Evolutionary conservation across 2,888 invertebrate species (phyloP), one percentile per base, ranked within the genome.

Genomic region (Acleris literana): DNA sequence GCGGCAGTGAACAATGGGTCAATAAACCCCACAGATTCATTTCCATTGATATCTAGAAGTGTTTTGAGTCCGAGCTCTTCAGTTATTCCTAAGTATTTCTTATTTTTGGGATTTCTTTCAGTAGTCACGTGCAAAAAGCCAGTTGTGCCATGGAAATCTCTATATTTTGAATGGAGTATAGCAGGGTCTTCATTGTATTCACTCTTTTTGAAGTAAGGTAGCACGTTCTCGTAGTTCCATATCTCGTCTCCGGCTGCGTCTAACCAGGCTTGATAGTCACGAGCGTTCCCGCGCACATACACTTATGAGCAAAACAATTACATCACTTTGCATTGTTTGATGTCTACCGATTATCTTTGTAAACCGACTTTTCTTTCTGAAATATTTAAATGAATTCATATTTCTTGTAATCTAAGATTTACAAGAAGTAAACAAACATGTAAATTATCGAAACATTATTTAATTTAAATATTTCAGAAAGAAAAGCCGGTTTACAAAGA

Each of bases 1-100:
- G 87, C 84, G 74, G 92, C 84, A 13, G 85, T 93, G n/a, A 85
- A 86, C 70, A 92, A 86, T 0, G 86, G 77, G 68, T 87, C 86
- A 0, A 89, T 82, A 57, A 88, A 89, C 0, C 93, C 93, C n/a
- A 88, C 74, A 64, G 86, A 83, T 3, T 83, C 73, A 25, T 78
- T 68, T 2, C 87, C 89, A 69, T 92, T 87, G 0, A 70, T 58
- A 61, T 91, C 84, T 55, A 88, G 79, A 18, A 83, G 62, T n/a
- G 75, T 71, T 2, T 75, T 70, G 16, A 78, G 82, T 0, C 94
- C 94, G 51, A 90, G 70, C 74, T 93, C 89, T 52, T 78, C 71
- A 16, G 92, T 88, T 0, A 91, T 86, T 48, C 80, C 68, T 9
- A 85, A 69, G 39, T 3, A 39, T 39, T 39, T 39, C 39, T 39